Evolutionary conservation across 2,113 vertebrate genomes (phyloP).

Genomic region (Chaenocephalus aceratus): DNA sequence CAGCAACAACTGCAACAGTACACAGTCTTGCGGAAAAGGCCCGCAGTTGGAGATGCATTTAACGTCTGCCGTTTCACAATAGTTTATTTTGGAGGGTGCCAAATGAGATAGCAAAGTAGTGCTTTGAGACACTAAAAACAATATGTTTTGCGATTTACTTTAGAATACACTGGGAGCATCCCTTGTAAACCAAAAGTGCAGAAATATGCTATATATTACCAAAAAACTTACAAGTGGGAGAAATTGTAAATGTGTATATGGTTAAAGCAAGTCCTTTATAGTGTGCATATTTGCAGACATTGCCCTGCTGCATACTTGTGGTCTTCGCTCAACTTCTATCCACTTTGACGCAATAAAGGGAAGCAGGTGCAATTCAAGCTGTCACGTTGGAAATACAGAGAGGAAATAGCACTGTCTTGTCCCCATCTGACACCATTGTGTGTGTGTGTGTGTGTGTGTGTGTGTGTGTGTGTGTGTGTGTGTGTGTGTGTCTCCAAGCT

Average conservation of each 20-base stretch:
- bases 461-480: slow-evolving; percentile 6
- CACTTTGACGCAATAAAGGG: slow-evolving; percentile 56
- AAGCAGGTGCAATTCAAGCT: slow-evolving; percentile 77
- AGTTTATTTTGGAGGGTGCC: slow-evolving; percentile 24
- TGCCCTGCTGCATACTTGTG: slow-evolving; percentile 44
- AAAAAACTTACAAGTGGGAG: not conserved
- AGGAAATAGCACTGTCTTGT: slow-evolving; percentile 73
- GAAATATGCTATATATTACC: not conserved
- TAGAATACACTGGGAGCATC: no score
- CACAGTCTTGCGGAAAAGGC: slow-evolving; percentile 35
- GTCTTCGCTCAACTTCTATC: slow-evolving; percentile 60
- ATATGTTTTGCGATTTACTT: not conserved
- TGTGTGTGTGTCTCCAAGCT: slow-evolving; percentile 33
- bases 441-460: not conserved
- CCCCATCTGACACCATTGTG: slow-evolving; percentile 65
- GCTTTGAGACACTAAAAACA: slow-evolving; percentile 2
- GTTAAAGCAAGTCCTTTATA: not conserved
- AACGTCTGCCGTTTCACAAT: slow-evolving; percentile 23
- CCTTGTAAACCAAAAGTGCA: not conserved
- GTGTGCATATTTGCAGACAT: slow-evolving; percentile 27
- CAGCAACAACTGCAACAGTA: slow-evolving; percentile 53
- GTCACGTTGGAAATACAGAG: slow-evolving; percentile 71
- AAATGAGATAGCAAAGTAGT: slow-evolving; percentile 41
- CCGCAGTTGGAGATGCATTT: slow-evolving; percentile 28
- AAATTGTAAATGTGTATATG: slow-evolving; percentile 4